These are phyloP conservation scores for Anomalospiza imberbis DNA, from an alignment of 2,797 vertebrate genomes.

Conservation along the genomic window DNA sequence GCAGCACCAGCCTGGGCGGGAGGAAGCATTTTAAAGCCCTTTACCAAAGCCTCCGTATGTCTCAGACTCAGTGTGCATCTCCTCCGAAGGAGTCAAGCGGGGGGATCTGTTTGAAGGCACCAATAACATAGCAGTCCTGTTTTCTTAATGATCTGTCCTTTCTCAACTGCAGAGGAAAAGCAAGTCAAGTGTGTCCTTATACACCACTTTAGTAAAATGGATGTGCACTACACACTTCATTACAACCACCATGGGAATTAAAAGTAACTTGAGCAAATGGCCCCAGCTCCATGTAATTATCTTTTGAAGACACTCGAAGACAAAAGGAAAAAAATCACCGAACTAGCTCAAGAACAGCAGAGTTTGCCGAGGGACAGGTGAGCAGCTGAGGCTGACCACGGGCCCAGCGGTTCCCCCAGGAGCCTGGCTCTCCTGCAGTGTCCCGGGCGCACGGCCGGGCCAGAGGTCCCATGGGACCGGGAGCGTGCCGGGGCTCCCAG, in stretches of 20 bases:
- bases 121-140: neutral
- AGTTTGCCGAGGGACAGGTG: fast-evolving
- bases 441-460: fast-evolving
- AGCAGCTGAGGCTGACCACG: neutral
- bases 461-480: neutral
- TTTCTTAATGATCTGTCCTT: constrained; percentile 17
- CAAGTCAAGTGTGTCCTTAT: constrained; percentile 47
- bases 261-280: constrained; percentile 47
- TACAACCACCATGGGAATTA: constrained; percentile 3
- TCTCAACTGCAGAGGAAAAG: constrained; percentile 5
- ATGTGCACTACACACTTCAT: constrained; percentile 38
- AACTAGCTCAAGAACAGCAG: neutral
- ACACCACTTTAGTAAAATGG: constrained; percentile 45
- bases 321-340: neutral
- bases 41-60: neutral
- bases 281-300: constrained; percentile 18
- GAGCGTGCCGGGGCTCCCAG: fast-evolving
- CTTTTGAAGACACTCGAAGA: neutral
- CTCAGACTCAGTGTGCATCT: neutral
- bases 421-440: neutral
- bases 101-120: neutral
- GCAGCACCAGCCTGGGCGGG: neutral
- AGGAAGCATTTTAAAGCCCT: neutral
- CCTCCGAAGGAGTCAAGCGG: neutral
- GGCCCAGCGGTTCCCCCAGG: fast-evolving